Base-by-base conservation (phyloP, 1,140 invertebrate species). In the Apis cerana region DNA sequence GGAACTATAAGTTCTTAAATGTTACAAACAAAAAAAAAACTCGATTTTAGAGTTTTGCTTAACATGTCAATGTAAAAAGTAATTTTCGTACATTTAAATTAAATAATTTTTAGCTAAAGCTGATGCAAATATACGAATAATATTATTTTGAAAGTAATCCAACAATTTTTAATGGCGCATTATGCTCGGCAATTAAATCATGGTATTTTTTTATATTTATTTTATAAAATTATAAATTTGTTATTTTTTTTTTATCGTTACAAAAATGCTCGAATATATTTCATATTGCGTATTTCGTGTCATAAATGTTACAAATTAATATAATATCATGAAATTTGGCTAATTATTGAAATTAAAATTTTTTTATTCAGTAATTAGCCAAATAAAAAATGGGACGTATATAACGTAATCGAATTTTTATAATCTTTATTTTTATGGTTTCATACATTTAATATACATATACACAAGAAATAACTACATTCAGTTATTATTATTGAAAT, bases 401-500 rank as follows among this genome's bases (percentile, higher is more conserved):
- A 79, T 64, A 83, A 64, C 65, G 43, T 88, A 85, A 68, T 84
- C 52, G 43, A 84, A 52, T 87, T 86, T 43, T 89, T 85, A 43
- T 86, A 89, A 86, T 62, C 74, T 89, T 89, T 89, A 84, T 86
- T 89, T 80, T 89, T 80, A 84, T 54, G 70, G 56, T 83, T 85
- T 83, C 86, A 52, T 88, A 89, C 69, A 88, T 90, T 86, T 89
- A 89, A 84, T 84, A 90, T 82, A 85, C 80, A 88, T 84, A 88
- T 89, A 89, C 86, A 84, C 85, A 86, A 80, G 81, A 87, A 74
- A 76, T 83, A 78, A 79, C 59, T 89, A 88, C 75, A 78, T 72
- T 89, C 54, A 75, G 8, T 69, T 75, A 64, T 69, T 80, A 74
- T 56, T 76, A 89, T 87, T 80, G 82, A 77, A 27, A 81, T 80